A percentile compares a stretch with the other conserved stretches of the same genome.
Conservation (phyloP, 2,113 vertebrate species). For the Thalassoma bifasciatum region DNA sequence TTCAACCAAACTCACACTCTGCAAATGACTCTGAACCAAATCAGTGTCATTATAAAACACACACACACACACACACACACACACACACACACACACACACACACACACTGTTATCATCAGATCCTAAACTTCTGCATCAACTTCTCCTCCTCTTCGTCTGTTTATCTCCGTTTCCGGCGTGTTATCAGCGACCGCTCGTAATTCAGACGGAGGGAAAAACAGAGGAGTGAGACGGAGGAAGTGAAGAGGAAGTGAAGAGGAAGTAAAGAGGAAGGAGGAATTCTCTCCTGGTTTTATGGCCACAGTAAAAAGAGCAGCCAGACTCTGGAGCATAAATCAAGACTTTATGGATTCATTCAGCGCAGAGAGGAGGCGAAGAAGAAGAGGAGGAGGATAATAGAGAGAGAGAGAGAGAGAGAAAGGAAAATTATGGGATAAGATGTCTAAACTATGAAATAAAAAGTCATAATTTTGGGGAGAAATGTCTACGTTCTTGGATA, state of each 20-base stretch:
- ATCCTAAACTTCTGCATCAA: conserved; percentile 14
- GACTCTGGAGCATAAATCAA: conserved; percentile 50
- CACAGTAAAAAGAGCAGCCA: conserved; percentile 51
- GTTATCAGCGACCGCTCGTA: conserved; percentile 2
- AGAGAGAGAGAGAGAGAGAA: too few relatives aligned
- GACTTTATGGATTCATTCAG: conserved; percentile 58
- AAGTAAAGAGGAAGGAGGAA: conserved; percentile 18
- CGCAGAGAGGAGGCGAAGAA: conserved; percentile 1
- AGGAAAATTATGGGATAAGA: too few relatives aligned
- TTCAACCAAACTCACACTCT: neutral
- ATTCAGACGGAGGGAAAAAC: neutral
- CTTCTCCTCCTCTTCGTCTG: neutral
- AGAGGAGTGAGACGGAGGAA: neutral
- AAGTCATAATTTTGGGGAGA: too few relatives aligned
- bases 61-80: too few relatives aligned
- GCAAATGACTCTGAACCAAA: conserved; percentile 4
- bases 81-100: neutral
- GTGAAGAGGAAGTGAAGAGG: neutral
- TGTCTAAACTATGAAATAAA: too few relatives aligned
- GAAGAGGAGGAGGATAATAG: conserved; percentile 21
- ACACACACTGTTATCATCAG: neutral
- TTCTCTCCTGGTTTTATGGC: conserved; percentile 41
- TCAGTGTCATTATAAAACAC: conserved; percentile 3
- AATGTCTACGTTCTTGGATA: too few relatives aligned
- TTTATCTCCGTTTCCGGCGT: neutral